phyloP scores from a whole-genome alignment of 2,888 invertebrate species.

The Leucoma salicis region DNA sequence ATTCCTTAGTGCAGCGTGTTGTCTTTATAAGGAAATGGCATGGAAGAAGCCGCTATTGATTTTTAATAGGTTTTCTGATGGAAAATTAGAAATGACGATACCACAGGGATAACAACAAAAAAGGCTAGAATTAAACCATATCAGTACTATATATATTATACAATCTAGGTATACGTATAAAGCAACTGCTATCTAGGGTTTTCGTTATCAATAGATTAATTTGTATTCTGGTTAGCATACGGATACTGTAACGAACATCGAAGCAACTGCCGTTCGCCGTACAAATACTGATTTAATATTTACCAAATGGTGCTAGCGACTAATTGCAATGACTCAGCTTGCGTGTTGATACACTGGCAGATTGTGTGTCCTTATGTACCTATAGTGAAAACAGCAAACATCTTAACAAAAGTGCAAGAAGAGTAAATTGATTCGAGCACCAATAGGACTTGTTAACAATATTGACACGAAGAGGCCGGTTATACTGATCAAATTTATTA shows the following conservation, averaged over 20 bases:
- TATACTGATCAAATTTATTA: too few species aligned
- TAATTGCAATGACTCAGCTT: conserved; percentile 63
- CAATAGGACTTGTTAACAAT: conserved; percentile 14
- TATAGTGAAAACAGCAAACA: conserved; percentile 7
- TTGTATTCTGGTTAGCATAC: conserved; percentile 77
- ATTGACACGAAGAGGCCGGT: too few species aligned
- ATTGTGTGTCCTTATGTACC: conserved; percentile 13
- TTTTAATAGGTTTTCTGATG: too few species aligned
- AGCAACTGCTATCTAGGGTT: too few species aligned
- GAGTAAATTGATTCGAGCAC: not conserved
- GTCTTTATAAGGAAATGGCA: too few species aligned
- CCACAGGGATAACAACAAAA: too few species aligned
- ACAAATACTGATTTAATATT: conserved; percentile 81
- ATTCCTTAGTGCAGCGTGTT: too few species aligned
- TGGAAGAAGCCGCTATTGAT: too few species aligned
- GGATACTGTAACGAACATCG: conserved; percentile 77
- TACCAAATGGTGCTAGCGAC: conserved; percentile 75
- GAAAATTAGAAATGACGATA: too few species aligned
- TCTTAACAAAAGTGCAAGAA: conserved; percentile 7
- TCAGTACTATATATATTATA: too few species aligned
- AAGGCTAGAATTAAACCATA: too few species aligned
- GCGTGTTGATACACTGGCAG: conserved; percentile 27
- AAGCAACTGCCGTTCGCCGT: conserved; percentile 71
- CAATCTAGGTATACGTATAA: too few species aligned
- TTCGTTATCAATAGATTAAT: conserved; percentile 80